Percentiles rank a stretch among this genome's conserved stretches.
Evolutionary conservation across 2,113 vertebrate genomes (phyloP).

Genomic region (Neogale vison): DNA sequence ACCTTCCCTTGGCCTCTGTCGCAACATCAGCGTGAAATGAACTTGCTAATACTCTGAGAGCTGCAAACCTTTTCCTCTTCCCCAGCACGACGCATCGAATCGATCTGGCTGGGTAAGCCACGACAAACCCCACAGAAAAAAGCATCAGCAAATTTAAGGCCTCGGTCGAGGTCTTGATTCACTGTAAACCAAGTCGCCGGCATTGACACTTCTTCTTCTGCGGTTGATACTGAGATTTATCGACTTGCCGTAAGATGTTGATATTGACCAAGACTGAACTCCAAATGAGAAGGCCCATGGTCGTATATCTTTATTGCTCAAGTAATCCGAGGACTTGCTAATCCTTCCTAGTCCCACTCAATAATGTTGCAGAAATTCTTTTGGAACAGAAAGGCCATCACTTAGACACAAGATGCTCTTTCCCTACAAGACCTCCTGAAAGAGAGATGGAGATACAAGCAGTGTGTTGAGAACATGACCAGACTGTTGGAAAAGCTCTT

Average conservation of each 20-base stretch:
- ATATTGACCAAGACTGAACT: conserved; percentile 74
- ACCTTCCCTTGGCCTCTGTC: conserved; percentile 56
- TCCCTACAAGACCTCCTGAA: background rate
- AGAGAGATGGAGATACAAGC: background rate
- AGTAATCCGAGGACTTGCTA: conserved; percentile 68
- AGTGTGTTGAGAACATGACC: background rate
- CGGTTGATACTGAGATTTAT: conserved; percentile 67
- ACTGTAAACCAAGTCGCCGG: conserved; percentile 70
- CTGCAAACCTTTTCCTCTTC: conserved; percentile 68
- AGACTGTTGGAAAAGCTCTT: background rate
- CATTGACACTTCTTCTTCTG: conserved; percentile 58
- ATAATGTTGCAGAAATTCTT: conserved; percentile 62
- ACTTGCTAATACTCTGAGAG: conserved; percentile 72
- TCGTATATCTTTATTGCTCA: conserved; percentile 75
- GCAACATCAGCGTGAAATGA: conserved; percentile 70
- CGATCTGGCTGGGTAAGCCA: conserved; percentile 65
- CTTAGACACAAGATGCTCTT: conserved; percentile 33
- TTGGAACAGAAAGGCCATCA: conserved; percentile 46
- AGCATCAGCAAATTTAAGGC: conserved; percentile 66
- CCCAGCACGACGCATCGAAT: background rate
- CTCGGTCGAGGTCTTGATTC: conserved; percentile 60
- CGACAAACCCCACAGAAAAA: conserved; percentile 62
- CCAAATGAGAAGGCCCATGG: conserved; percentile 65
- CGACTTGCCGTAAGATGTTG: conserved; percentile 68
- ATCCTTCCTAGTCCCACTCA: conserved; percentile 62